Base-by-base conservation (phyloP, 2,113 vertebrate genomes). In the Onychostruthus taczanowskii region DNA sequence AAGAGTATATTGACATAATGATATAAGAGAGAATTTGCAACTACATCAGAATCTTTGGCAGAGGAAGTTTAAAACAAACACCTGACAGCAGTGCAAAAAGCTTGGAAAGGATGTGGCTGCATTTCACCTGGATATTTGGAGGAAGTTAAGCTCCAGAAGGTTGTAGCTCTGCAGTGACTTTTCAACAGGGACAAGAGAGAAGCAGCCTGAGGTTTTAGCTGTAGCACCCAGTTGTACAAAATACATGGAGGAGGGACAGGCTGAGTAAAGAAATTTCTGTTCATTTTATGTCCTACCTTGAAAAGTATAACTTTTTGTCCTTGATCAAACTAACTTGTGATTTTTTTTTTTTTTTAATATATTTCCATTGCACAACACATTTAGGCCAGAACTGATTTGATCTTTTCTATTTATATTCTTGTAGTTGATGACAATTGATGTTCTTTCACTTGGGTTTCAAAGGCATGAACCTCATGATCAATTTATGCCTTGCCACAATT, bases 401-500 rank as follows among this genome's bases (percentile, higher is more conserved):
- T 82, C 66, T 91, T 94, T 89, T 92, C 90, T 93, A 87, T 95
- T 95, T 96, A 46, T 84, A 37, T 73, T 85, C 76, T 73, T 62
- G 67, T 18, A 66, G 87, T 41, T 93, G 94, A 90, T 92, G 90
- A 69, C 70, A 94, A 94, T 90, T 87, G 90, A 94, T 94, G 86
- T 94, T 92, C 84, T 93, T 94, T 95, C 85, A 81, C 83, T 91
- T 61, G 73, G 35, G 46, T 94, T 95, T 91, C 85, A 92, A 94
- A 96, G 66, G 49, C 82, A 63, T n/a, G 70, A 83, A 74, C 80
- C 64, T 62, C 78, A 66, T 70, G 59, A 92, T 95, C 94, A 96
- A 94, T 97, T 96, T 96, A 91, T 96, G 94, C 64, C 87, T 88
- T 87, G 75, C 89, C 83, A 95, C 94, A 95, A 23, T 84, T 95